Conservation (phyloP, 1,140 invertebrate species). For the Atta texana region DNA sequence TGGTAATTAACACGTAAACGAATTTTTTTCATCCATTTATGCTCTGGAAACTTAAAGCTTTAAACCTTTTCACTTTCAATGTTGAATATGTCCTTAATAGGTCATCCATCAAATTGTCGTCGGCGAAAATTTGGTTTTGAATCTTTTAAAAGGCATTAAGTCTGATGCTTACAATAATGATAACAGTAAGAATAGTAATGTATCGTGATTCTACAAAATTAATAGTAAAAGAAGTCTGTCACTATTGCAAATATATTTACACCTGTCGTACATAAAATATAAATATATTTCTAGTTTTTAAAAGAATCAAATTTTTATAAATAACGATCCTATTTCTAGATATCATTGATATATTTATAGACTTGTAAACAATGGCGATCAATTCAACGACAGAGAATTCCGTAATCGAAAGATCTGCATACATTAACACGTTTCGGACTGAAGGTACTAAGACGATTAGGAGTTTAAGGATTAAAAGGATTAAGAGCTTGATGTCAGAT, state of each 20-base stretch:
- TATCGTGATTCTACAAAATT: not conserved
- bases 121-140: not conserved
- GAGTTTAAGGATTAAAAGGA: conserved; percentile 65
- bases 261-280: not conserved
- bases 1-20: conserved; percentile 49
- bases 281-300: not conserved
- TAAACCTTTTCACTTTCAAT: not conserved
- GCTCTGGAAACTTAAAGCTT: not conserved
- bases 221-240: conserved; percentile 1
- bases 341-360: not conserved
- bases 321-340: not conserved
- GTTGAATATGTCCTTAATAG: not conserved
- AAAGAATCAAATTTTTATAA: conserved; percentile 7
- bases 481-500: conserved; percentile 67
- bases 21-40: conserved; percentile 7
- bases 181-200: conserved; percentile 7
- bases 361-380: conserved; percentile 12
- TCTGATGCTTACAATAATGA: not conserved
- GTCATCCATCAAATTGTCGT: conserved; percentile 8
- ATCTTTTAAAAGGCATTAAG: not conserved
- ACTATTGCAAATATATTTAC: not conserved
- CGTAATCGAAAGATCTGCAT: conserved; percentile 58
- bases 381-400: not conserved
- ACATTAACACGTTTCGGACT: conserved; percentile 65
- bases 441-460: conserved; percentile 70